Base-by-base conservation (phyloP, 1,140 invertebrate genomes). In the Cecropterus lyciades region DNA sequence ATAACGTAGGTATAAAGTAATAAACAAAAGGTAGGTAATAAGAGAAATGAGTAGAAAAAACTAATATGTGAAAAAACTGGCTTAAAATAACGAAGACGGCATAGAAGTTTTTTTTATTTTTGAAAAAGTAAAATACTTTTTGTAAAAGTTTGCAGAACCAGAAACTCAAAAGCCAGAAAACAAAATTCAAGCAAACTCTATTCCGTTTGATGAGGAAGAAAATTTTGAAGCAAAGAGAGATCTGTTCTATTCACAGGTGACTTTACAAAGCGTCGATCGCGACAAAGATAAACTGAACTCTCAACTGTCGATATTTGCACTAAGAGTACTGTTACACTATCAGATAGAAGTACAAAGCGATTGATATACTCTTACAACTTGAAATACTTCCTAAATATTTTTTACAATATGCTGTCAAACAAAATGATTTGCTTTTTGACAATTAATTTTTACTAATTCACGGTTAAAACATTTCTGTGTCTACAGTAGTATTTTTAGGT, bases 281-380 rank as follows among this genome's bases (percentile, higher is more conserved):
- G 56, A 57, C 42, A 56, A 56, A 69, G 64, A 62, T 67, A 71
- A 71, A 71, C 69, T 64, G 53, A 67, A 48, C 30, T 63, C 8
- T 13, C 33, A 56, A 59, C 46, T 57, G 46, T 43, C 69, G 60
- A 71, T 70, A 70, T 71, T 71, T 71, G 59, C 57, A n/a, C 11
- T 43, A 13, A 56, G 53, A 20, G 11, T 1, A 14, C 9, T 33
- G 49, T 33, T 10, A 1, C 43, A 27, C 42, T 3, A 15, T n/a
- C 16, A 56, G 15, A 4, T n/a, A 10, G 2, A 37, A 37, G 27
- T 13, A 7, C 14, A 10, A 48, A 48, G 20, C 20, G 20, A 24
- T 3, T 3, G 5, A 24, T 24, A 24, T 5, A 24, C 5, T 24
- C 1, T 24, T 24, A 24, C n/a, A n/a, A n/a, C n/a, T n/a, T n/a